Base-by-base conservation (phyloP, 2,888 invertebrate genomes). In the Globia sparganii region DNA sequence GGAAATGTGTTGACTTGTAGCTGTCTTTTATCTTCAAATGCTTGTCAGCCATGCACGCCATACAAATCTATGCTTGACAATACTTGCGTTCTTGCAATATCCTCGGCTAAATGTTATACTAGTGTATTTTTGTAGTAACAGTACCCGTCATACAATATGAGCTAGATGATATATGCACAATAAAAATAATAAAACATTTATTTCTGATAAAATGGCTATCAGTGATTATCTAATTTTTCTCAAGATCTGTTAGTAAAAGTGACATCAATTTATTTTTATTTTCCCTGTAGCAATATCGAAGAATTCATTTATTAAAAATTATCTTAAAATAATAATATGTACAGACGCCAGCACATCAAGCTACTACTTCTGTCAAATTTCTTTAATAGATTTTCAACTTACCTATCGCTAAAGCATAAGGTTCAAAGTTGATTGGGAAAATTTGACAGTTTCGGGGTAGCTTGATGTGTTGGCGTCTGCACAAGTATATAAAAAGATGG, bases 61-160 rank as follows among this genome's bases (percentile, higher is more conserved):
- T 72, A 43, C 6, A 58, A 58, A 58, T 5, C 28, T 43, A 11
- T 43, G 28, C 6, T 21, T 21, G 28, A 43, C 64, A n/a, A 65
- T 43, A 79, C 31, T 58, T 65, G 71, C 25, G 13, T 68, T 77
- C 4, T 71, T 72, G 31, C 58, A 72, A 64, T 67, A 49, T 75
- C 75, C 83, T 15, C 77, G 68, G 13, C 49, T 68, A 11, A 61
- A 59, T 6, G 6, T 62, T 59, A 72, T 83, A 40, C 58, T 53
- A 13, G 4, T 56, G 4, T 28, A 56, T 56, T 78, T 53, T 62
- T 67, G 58, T 76, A 68, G 66, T 79, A 85, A 5, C 73, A 69
- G 43, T 78, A 78, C 0, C 75, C 75, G 11, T 82, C 49, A 46
- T 64, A 53, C 0, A 83, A 34, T 11, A 78, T 11, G 9, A 78